Conservation (phyloP, 2,888 invertebrate genomes). For the Drosophila longiperda region DNA sequence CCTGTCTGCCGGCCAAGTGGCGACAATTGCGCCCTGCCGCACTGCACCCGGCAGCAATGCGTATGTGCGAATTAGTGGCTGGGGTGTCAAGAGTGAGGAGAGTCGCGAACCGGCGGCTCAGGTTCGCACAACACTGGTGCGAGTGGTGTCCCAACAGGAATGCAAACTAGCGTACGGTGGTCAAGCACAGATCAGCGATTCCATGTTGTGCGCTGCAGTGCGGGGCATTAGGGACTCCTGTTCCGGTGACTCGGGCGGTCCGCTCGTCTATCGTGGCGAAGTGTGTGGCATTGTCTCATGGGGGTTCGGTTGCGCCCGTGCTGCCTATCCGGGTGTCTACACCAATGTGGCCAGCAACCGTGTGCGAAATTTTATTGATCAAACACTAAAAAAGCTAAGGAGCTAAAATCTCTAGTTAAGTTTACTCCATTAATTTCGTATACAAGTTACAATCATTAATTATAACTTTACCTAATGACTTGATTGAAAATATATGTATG, state of each 20-base stretch:
- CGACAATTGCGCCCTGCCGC: slow-evolving; percentile 65
- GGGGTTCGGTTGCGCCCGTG: slow-evolving; percentile 80
- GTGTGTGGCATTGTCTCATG: slow-evolving; percentile 89
- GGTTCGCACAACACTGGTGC: slow-evolving; percentile 72
- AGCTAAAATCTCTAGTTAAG: neutral
- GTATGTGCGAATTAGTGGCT: slow-evolving; percentile 77
- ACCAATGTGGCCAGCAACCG: slow-evolving; percentile 71
- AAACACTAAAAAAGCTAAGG: slow-evolving; percentile 41
- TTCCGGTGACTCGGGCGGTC: slow-evolving; percentile 84
- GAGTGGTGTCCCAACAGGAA: slow-evolving; percentile 57
- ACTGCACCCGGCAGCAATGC: slow-evolving; percentile 53
- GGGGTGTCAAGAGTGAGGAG: slow-evolving; percentile 75
- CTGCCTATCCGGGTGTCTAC: slow-evolving; percentile 78
- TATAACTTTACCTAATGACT: neutral
- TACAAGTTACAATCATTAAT: neutral
- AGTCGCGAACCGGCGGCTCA: slow-evolving; percentile 63
- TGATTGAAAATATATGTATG: slow-evolving; percentile 14
- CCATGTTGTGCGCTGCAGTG: slow-evolving; percentile 82
- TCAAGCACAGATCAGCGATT: slow-evolving; percentile 65
- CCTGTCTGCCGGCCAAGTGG: slow-evolving; percentile 38
- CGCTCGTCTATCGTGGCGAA: slow-evolving; percentile 75
- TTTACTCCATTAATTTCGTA: neutral
- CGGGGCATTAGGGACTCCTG: slow-evolving; percentile 80
- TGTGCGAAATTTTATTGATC: slow-evolving; percentile 63
- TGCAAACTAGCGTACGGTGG: slow-evolving; percentile 64